A percentile compares a stretch with the other conserved stretches of the same genome.
Conservation (phyloP, 2,797 vertebrate species). For the Ispidina lecontei region DNA sequence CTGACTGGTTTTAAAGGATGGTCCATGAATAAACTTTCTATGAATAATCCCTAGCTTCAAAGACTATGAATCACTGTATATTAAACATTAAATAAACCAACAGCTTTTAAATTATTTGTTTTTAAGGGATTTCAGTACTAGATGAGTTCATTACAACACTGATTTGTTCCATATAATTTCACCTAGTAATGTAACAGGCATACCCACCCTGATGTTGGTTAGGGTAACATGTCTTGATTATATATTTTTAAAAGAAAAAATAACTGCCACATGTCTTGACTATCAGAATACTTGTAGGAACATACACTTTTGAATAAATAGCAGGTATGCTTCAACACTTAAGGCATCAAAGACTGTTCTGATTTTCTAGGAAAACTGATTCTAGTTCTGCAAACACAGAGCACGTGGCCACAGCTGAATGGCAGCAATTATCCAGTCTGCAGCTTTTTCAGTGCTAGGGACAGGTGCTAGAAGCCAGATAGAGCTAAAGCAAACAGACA, state of each 20-base stretch:
- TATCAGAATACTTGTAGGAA: not conserved
- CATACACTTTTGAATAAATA: not conserved
- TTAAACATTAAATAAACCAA: slow-evolving; percentile 19
- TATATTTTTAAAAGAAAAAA: not conserved
- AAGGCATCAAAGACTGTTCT: not conserved
- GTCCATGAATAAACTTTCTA: not conserved
- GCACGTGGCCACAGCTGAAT: not conserved
- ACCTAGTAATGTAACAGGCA: not conserved
- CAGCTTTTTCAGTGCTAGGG: not conserved
- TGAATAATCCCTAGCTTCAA: not conserved
- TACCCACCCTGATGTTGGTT: not conserved
- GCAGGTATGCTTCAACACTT: not conserved
- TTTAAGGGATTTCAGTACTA: not conserved
- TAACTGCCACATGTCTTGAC: not conserved
- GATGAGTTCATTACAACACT: not conserved
- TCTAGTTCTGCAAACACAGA: not conserved
- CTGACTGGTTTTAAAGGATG: not conserved
- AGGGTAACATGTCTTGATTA: not conserved
- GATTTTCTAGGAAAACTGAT: slow-evolving; percentile 27
- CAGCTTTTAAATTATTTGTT: not conserved
- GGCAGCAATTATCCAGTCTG: slow-evolving; percentile 30
- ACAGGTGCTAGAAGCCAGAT: not conserved
- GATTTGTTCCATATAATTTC: not conserved
- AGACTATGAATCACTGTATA: not conserved
- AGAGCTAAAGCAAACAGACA: not conserved